phyloP scores from a whole-genome alignment of 2,113 vertebrate species.

The Notothenia coriiceps region DNA sequence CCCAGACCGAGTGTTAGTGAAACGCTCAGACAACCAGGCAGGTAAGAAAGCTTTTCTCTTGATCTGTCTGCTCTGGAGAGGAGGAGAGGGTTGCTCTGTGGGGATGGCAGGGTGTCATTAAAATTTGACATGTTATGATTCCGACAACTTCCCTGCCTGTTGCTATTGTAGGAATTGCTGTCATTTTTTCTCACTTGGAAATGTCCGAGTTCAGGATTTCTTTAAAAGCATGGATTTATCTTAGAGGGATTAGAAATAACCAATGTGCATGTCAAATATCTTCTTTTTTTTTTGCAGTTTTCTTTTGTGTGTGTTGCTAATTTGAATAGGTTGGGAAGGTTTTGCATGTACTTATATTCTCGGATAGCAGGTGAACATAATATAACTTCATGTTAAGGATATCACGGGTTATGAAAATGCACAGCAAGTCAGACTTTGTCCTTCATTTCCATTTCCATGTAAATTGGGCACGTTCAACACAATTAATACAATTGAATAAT shows the following conservation, averaged over 20 bases:
- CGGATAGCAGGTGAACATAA: neutral
- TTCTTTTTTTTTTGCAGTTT: constrained; percentile 26
- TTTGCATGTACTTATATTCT: constrained; percentile 18
- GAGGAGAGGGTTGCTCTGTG: constrained; percentile 14
- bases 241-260: constrained; percentile 10
- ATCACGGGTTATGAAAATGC: neutral
- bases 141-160: constrained; percentile 75
- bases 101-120: constrained; percentile 48
- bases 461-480: neutral
- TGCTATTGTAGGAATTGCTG: constrained; percentile 48
- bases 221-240: neutral
- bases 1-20: constrained; percentile 46
- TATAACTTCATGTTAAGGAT: constrained; percentile 36
- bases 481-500: neutral
- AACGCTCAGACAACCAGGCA: constrained; percentile 63
- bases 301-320: constrained; percentile 1
- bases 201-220: neutral
- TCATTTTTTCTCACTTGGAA: constrained; percentile 7
- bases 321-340: constrained; percentile 36
- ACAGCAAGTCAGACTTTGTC: neutral
- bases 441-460: neutral
- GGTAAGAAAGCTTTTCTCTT: constrained; percentile 70
- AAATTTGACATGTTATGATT: constrained; percentile 65
- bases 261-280: constrained; percentile 13
- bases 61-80: constrained; percentile 35